Evolutionary conservation across 35 echinoderm and acorn worm species (phyloP), one percentile per base, ranked within the genome.

Genomic region (Anneissia japonica): DNA sequence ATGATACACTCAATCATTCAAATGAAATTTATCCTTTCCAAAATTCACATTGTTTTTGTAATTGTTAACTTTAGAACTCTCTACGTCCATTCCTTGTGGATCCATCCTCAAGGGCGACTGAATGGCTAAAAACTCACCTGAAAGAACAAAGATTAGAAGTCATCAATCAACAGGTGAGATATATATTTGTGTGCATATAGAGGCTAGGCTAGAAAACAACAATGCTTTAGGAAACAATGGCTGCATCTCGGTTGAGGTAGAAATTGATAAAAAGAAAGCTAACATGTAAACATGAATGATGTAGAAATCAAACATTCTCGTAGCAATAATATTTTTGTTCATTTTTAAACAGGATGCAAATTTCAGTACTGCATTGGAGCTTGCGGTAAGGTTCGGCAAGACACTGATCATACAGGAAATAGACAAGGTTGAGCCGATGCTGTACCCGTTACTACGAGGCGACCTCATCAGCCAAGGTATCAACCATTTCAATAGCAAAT

Each of bases 401-500:
- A 99, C 92, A 17, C 87, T 99, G 2, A 91, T 99, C 32, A 93
- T 99, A 30, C 96, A 99, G 74, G 96, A 99, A 82, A 94, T 99
- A 92, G 96, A 99, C 30, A 74, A 87, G 19, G 91, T 99, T 81
- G 96, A 99, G 79, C 96, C 96, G 0, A 88, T 99, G 26, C 89
- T 99, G 9, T 99, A 89, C 43, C 96, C 96, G 0, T 56, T 99
- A 26, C 92, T 99, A 0, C 82, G 96, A 80, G 92, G 86, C 51
- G 96, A 99, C 79, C 92, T 99, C 16, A 81, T 99, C 46, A 99
- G 96, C 81, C 96, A 99, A 99, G 96, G 95, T 97, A 87, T 74
- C 0, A 7, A 37, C 45, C n/a, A 38, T 11, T 17, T 78, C 11
- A 12, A 13, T 1, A 32, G 4, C 10, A 5, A 9, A 9, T 76